Conservation (phyloP, 1,140 invertebrate species). For the Listronotus bonariensis region DNA sequence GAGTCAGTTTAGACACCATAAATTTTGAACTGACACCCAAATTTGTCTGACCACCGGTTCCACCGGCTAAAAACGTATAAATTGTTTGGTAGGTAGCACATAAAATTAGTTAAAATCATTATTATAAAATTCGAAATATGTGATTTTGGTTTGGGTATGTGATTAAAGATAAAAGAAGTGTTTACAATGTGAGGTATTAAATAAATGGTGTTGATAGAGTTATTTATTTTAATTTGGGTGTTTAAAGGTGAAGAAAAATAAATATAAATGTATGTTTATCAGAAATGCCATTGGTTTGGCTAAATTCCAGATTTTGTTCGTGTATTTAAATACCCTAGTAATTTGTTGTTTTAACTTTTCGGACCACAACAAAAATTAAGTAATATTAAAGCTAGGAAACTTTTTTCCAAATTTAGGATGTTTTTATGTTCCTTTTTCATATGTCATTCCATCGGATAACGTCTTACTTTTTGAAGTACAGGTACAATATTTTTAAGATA, state of each 20-base stretch:
- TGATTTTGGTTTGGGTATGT: conserved; percentile 5
- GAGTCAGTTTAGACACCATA: conserved; percentile 26
- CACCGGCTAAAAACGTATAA: conserved; percentile 19
- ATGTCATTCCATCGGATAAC: too few species aligned
- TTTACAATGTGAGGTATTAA: conserved; percentile 7
- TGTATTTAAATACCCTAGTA: too few species aligned
- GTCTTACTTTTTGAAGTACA: too few species aligned
- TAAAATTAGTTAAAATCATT: conserved; percentile 32
- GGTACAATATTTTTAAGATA: too few species aligned
- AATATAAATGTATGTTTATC: background rate
- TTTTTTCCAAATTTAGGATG: too few species aligned
- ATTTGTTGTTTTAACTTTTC: too few species aligned
- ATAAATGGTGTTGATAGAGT: conserved; percentile 14
- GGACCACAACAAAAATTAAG: too few species aligned
- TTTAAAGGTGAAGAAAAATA: background rate
- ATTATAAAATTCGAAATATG: conserved; percentile 21
- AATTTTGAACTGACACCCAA: conserved; percentile 25
- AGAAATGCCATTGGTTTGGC: too few species aligned
- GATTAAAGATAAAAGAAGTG: conserved; percentile 13
- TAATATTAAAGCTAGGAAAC: too few species aligned
- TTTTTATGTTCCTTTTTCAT: too few species aligned
- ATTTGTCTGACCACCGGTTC: conserved; percentile 27
- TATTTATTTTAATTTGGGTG: conserved; percentile 17
- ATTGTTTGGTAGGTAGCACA: conserved; percentile 23
- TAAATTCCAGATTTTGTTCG: too few species aligned